phyloP scores from a whole-genome alignment of 2,888 invertebrate species.

The Pachliopta kotzebuea region DNA sequence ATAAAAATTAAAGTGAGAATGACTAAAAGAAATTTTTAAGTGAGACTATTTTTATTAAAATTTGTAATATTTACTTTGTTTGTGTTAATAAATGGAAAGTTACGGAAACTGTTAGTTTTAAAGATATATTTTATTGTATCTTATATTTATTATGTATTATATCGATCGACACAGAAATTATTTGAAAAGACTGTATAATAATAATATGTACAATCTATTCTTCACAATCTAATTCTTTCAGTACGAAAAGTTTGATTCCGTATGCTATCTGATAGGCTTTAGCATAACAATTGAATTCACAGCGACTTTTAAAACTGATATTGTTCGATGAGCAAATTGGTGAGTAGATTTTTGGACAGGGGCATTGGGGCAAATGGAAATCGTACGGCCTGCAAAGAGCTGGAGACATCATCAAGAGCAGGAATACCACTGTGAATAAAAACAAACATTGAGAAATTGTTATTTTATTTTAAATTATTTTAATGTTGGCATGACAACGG shows the following conservation, averaged over 20 bases:
- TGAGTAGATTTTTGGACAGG: slow-evolving; percentile 13
- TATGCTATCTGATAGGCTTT: background rate
- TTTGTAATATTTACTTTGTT: background rate
- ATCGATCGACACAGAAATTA: background rate
- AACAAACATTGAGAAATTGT: background rate
- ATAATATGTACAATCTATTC: background rate
- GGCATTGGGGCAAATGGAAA: slow-evolving; percentile 6
- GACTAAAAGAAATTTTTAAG: slow-evolving; percentile 35
- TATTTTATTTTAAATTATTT: too few species aligned
- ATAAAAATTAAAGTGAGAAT: slow-evolving; percentile 31
- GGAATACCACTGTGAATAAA: slow-evolving; percentile 20
- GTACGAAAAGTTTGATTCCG: slow-evolving; percentile 10
- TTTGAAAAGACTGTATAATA: background rate
- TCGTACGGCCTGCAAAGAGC: slow-evolving; percentile 12
- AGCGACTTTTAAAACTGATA: slow-evolving; percentile 11
- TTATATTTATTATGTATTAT: too few species aligned
- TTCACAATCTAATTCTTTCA: slow-evolving; percentile 15
- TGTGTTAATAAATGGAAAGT: background rate
- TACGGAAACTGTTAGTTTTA: background rate
- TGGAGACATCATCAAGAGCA: slow-evolving; percentile 25
- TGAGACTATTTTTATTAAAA: background rate
- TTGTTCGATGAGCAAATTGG: slow-evolving; percentile 25
- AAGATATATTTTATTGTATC: background rate
- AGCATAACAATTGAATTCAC: slow-evolving; percentile 25
- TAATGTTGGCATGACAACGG: too few species aligned